Base-by-base conservation (phyloP, 2,888 invertebrate genomes). In the Athalia cordata region DNA sequence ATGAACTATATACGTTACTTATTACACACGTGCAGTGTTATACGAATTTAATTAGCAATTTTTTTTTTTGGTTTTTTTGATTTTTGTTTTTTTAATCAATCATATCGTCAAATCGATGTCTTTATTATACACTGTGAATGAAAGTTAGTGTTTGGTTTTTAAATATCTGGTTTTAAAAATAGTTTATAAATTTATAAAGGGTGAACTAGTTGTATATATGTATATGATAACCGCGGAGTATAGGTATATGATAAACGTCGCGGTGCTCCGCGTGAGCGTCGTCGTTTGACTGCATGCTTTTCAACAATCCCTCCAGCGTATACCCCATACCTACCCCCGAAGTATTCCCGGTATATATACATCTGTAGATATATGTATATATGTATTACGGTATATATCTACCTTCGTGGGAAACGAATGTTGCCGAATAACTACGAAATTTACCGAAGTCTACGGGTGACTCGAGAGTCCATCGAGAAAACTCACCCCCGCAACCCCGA, bases 201-300 rank as follows among this genome's bases (percentile, higher is more conserved):
- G 29, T 29, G 2, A 29, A 43, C n/a, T 13, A 50, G 13, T 9
- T 6, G n/a, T n/a, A 61, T 2, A 29, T 29, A 29, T 29, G 29
- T 29, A 29, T n/a, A n/a, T 49, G 3, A 11, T 29, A n/a, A 70
- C 57, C 45, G 49, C 70, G 45, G 15, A 29, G 52, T 4, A 15
- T 13, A 8, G 7, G 50, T 66, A 50, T 67, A 15, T 13, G 4
- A 62, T 8, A 49, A 49, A 59, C 75, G 50, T 29, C 75, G 62
- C 29, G 62, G 52, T 62, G 75, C 50, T 75, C 59, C 74, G 74
- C 61, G 50, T 61, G 59, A 74, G 74, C 74, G 57, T 74, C 75
- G 75, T 75, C 29, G 62, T 64, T 64, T 29, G 62, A 75, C 75
- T 75, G 50, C 62, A 75, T 50, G 75, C 75, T 75, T 64, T 29